These are phyloP conservation scores for Myopa tessellatipennis DNA, from an alignment of 2,888 invertebrate species.

Conservation along the genomic window DNA sequence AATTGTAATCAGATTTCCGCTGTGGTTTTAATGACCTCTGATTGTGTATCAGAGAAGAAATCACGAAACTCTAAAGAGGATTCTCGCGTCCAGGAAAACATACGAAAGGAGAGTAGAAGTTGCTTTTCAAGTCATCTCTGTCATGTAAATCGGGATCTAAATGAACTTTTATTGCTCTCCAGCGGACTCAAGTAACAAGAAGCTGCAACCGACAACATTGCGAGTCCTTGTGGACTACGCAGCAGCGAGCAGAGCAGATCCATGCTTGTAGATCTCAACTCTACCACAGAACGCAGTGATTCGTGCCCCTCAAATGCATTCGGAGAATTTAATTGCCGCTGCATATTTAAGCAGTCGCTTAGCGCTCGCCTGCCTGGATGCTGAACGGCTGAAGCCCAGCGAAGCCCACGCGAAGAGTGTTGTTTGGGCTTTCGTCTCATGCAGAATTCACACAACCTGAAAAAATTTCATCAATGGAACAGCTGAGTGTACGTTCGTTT, in stretches of 20 bases:
- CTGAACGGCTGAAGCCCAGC: background rate
- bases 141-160: too few relatives aligned
- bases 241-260: background rate
- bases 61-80: background rate
- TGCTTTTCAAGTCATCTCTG: too few relatives aligned
- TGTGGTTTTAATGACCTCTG: too few relatives aligned
- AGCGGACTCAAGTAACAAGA: too few relatives aligned
- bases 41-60: too few relatives aligned
- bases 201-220: background rate
- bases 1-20: too few relatives aligned
- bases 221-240: background rate
- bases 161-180: too few relatives aligned
- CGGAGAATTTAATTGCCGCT: background rate
- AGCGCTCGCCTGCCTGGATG: background rate
- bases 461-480: conserved; percentile 24
- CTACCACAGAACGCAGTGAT: too few relatives aligned
- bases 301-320: too few relatives aligned
- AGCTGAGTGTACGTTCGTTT: background rate
- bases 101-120: background rate
- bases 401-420: background rate
- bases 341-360: background rate
- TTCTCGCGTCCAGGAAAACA: background rate
- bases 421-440: background rate
- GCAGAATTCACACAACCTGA: background rate
- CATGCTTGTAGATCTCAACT: too few relatives aligned